Base-by-base conservation (phyloP, 2,113 vertebrate species). In the Rhineura floridana region DNA sequence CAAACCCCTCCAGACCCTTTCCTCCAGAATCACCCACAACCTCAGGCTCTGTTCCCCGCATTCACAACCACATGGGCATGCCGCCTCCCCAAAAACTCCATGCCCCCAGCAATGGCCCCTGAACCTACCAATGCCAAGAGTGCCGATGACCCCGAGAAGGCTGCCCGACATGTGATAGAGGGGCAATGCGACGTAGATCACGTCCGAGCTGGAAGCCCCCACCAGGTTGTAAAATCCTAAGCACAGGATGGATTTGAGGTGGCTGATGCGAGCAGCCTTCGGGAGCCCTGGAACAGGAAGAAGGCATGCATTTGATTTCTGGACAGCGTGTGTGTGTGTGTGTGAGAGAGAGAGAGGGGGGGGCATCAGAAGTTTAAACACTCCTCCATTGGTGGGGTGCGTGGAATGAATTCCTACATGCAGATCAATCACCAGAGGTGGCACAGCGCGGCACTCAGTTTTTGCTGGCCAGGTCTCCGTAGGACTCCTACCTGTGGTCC, bases 131-230 rank as follows among this genome's bases (percentile, higher is more conserved):
- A 99, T 96, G 81, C 98, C 97, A 2, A 99, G 96, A 94, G 98
- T 98, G 89, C 98, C 98, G 0, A 98, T 94, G 2, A 99, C 81
- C 46, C 98, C 98, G 88, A 99, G 88, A 3, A 99, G 96, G 59
- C 98, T 97, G 0, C 98, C 98, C 0, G 98, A 96, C 97, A 98
- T 98, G 95, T 99, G 98, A 93, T 98, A 98, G 3, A 99, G 97
- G 0, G 98, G 98, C 52, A 99, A 97, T 0, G 98, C 91, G 79
- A 98, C 94, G 94, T 99, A 99, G 93, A 99, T 96, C 4, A 97
- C 92, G 21, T 99, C 98, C 1, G 93, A 73, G 79, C 93, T 91
- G 36, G 73, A 93, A 11, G 96, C 97, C 0, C 98, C 98, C n/a
- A 98, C 98, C 92, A 98, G 90, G 36, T 96, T 93, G 82, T 98